These are phyloP conservation scores for Nowickia ferox DNA, from an alignment of 2,888 invertebrate genomes.

Conservation along the genomic window DNA sequence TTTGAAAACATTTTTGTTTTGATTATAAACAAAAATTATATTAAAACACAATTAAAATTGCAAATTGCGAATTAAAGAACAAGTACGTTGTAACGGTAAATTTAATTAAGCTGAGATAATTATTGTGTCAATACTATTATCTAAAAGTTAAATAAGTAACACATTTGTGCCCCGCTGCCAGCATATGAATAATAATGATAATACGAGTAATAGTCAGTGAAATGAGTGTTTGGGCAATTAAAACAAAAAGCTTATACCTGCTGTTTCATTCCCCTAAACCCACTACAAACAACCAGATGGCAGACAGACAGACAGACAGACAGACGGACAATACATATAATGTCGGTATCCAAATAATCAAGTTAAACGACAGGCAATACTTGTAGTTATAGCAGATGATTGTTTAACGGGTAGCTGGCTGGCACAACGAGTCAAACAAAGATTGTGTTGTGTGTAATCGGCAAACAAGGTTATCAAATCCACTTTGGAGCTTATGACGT, in stretches of 20 bases:
- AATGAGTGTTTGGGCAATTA: not conserved
- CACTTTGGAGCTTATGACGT: slow-evolving; percentile 54
- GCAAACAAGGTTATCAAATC: slow-evolving; percentile 66
- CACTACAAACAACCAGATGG: not conserved
- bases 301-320: not conserved
- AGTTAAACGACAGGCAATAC: not conserved
- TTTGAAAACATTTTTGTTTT: slow-evolving; percentile 24
- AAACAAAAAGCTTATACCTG: not conserved
- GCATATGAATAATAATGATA: not conserved
- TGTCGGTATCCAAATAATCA: not conserved
- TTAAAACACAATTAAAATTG: slow-evolving; percentile 42
- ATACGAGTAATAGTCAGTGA: not conserved
- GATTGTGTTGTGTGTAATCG: slow-evolving; percentile 19
- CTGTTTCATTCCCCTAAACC: not conserved
- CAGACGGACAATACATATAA: not conserved
- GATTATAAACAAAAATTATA: slow-evolving; percentile 26
- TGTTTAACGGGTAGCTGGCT: not conserved
- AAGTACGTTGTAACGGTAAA: slow-evolving; percentile 44
- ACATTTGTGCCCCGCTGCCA: not conserved
- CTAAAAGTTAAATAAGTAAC: slow-evolving; percentile 22
- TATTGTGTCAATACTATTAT: slow-evolving; percentile 67
- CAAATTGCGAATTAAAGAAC: slow-evolving; percentile 24
- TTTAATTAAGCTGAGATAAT: slow-evolving; percentile 58
- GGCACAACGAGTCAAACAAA: not conserved
- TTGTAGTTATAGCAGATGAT: not conserved